A percentile compares a stretch with the other conserved stretches of the same genome.
These are phyloP conservation scores for Pristiophorus japonicus DNA, from an alignment of 2,113 vertebrate genomes.

Conservation along the genomic window DNA sequence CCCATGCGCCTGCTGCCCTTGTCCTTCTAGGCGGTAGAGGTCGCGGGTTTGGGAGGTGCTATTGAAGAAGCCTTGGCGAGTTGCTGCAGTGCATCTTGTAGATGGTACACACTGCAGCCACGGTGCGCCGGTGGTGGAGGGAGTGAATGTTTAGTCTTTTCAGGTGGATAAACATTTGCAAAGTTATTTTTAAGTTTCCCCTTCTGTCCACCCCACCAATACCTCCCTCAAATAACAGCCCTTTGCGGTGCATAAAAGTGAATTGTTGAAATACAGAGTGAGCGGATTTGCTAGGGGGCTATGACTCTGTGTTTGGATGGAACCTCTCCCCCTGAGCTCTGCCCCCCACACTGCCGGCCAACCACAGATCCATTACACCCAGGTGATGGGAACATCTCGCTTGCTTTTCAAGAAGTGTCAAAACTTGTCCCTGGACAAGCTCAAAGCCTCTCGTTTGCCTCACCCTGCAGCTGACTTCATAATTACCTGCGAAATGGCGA, in stretches of 20 bases:
- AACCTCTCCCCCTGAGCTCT: background rate
- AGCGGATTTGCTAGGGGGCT: background rate
- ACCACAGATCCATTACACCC: background rate
- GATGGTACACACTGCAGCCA: too few species aligned
- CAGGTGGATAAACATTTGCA: background rate
- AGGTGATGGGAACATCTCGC: background rate
- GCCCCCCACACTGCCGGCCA: background rate
- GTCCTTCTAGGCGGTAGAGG: too few species aligned
- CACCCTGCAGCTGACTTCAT: background rate
- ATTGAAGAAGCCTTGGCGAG: too few species aligned
- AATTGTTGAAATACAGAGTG: background rate
- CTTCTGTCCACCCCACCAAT: background rate
- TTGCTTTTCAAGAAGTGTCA: background rate
- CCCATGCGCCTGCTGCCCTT: too few species aligned
- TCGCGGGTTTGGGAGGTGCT: too few species aligned
- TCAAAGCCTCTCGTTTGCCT: background rate
- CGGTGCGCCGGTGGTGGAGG: too few species aligned
- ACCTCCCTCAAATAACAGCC: background rate
- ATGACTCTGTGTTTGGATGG: background rate
- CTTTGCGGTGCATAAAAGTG: background rate
- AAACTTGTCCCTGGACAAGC: background rate
- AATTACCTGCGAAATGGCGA: slow-evolving; percentile 5
- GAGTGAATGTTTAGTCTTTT: background rate
- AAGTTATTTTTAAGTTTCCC: background rate
- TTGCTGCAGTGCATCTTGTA: too few species aligned